Evolutionary conservation across 2,113 vertebrate species (phyloP).

Genomic region (Myotis brandtii): DNA sequence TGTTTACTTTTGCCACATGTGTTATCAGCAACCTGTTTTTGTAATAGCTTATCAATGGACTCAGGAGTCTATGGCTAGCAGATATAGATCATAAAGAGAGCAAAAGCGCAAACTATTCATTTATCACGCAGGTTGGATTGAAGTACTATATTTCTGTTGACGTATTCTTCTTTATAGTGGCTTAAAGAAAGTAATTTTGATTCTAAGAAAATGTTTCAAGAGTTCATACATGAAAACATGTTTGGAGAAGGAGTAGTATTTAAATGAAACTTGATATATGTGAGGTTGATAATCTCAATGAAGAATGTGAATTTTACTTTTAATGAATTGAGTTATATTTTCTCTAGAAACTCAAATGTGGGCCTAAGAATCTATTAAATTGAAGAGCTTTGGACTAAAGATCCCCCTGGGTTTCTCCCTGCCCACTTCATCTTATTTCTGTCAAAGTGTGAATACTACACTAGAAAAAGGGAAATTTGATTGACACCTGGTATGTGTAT

Average conservation of each 20-base stretch:
- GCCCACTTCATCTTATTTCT: neutral
- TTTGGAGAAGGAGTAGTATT: neutral
- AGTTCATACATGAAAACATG: neutral
- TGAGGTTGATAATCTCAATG: neutral
- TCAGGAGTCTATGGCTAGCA: neutral
- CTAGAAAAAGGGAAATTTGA: neutral
- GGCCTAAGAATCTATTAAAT: neutral
- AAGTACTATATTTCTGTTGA: neutral
- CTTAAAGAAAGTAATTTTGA: neutral
- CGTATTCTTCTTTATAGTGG: neutral
- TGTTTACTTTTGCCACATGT: neutral
- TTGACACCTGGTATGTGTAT: neutral
- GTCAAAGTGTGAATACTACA: neutral
- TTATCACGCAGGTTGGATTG: neutral
- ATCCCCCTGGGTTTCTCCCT: neutral
- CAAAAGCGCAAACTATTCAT: neutral
- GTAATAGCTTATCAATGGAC: neutral
- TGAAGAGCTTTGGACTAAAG: neutral
- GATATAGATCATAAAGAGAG: neutral
- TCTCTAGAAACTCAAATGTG: neutral
- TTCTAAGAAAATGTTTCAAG: conserved; percentile 18
- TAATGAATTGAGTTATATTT: neutral
- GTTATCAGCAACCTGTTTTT: neutral
- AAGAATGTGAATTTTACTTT: neutral
- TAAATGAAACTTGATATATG: neutral